A percentile compares a stretch with the other conserved stretches of the same genome.
phyloP scores from a whole-genome alignment of 2,888 invertebrate species.

The Leptinotarsa tumamoca region DNA sequence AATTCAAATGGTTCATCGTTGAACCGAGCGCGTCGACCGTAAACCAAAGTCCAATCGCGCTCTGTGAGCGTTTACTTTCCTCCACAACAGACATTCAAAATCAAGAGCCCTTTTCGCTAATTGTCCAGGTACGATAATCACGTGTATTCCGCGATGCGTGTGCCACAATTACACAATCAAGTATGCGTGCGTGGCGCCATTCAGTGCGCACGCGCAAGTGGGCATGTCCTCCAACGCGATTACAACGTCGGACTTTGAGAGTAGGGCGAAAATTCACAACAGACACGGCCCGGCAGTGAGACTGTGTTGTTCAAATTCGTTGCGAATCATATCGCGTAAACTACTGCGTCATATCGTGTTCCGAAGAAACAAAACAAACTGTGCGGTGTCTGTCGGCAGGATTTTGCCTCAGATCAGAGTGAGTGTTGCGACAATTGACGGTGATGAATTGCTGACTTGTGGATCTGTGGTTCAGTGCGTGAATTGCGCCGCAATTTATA shows the following conservation, averaged over 20 bases:
- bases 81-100: slow-evolving; percentile 15
- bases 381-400: background rate
- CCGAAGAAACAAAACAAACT: slow-evolving; percentile 13
- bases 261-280: slow-evolving; percentile 35
- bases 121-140: slow-evolving; percentile 53
- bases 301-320: slow-evolving; percentile 34
- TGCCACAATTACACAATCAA: slow-evolving; percentile 63
- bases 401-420: slow-evolving; percentile 10
- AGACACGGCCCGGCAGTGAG: slow-evolving; percentile 39
- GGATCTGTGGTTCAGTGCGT: slow-evolving; percentile 46
- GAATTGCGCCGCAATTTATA: slow-evolving; percentile 57
- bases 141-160: slow-evolving; percentile 60
- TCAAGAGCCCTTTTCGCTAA: slow-evolving; percentile 43
- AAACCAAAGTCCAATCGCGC: slow-evolving; percentile 7
- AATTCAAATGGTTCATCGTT: background rate
- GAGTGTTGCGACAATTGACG: slow-evolving; percentile 29
- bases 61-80: background rate
- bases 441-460: slow-evolving; percentile 56
- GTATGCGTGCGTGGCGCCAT: slow-evolving; percentile 64
- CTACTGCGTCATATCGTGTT: slow-evolving; percentile 35
- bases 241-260: slow-evolving; percentile 40
- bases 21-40: background rate
- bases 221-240: slow-evolving; percentile 62
- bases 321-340: slow-evolving; percentile 31
- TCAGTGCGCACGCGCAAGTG: slow-evolving; percentile 59